These are phyloP conservation scores for Drosophila sechellia DNA, from an alignment of 1,140 invertebrate genomes.

Conservation along the genomic window DNA sequence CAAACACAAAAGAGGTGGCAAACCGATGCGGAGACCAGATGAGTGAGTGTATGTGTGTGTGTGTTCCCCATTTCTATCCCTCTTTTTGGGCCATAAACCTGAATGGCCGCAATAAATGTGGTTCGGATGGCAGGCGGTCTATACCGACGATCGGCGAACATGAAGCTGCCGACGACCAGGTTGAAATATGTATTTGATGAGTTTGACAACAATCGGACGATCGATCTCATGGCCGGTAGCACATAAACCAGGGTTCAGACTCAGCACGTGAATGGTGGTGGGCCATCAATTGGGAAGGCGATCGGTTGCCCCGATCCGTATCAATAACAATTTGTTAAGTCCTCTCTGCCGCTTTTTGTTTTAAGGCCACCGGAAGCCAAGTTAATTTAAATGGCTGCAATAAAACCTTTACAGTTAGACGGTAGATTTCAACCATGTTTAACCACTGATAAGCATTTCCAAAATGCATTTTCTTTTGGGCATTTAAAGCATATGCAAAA, in stretches of 20 bases:
- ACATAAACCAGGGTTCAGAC: constrained; percentile 56
- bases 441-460: constrained; percentile 21
- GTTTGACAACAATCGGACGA: constrained; percentile 76
- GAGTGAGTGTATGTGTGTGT: constrained; percentile 5
- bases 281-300: constrained; percentile 70
- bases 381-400: constrained; percentile 40
- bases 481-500: constrained; percentile 22
- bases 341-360: constrained; percentile 15
- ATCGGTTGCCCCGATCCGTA: constrained; percentile 66
- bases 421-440: constrained; percentile 26
- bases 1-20: constrained; percentile 34
- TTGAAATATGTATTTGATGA: constrained; percentile 78
- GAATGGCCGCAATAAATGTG: constrained; percentile 62
- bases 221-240: constrained; percentile 62
- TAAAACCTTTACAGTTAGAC: constrained; percentile 47
- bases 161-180: constrained; percentile 59
- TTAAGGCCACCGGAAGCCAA: constrained; percentile 52
- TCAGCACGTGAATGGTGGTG: constrained; percentile 53
- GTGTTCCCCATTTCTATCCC: background rate
- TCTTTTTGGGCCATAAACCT: constrained; percentile 36
- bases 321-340: constrained; percentile 77
- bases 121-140: constrained; percentile 42
- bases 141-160: constrained; percentile 59
- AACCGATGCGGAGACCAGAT: constrained; percentile 31
- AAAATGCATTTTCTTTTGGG: constrained; percentile 14